Conservation (phyloP, 2,797 vertebrate genomes). For the Muraenolepis orangiensis region DNA sequence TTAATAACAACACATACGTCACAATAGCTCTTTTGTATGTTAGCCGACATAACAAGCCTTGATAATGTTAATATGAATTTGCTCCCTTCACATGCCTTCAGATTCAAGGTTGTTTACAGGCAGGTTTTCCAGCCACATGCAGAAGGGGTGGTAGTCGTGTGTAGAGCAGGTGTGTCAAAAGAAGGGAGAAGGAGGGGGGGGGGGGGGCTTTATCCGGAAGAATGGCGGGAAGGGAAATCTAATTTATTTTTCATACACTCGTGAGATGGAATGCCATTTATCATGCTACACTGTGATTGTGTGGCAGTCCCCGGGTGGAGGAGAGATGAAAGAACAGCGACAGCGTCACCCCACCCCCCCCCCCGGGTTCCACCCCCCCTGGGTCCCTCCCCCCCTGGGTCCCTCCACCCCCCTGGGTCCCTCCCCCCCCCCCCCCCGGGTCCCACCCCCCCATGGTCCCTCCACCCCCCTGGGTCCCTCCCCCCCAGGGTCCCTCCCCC, state of each 20-base stretch:
- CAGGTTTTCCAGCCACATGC: background rate
- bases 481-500: too few relatives aligned
- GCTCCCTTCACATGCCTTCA: background rate
- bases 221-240: slow-evolving; percentile 66
- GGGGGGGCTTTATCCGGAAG: slow-evolving; percentile 27
- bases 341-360: too few relatives aligned
- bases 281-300: slow-evolving; percentile 63
- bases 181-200: slow-evolving; percentile 32
- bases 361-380: too few relatives aligned
- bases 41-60: background rate
- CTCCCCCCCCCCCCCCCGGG: too few relatives aligned
- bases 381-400: too few relatives aligned
- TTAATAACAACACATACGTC: too few relatives aligned
- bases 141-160: background rate
- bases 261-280: slow-evolving; percentile 68
- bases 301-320: slow-evolving; percentile 46
- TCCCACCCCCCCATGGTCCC: too few relatives aligned
- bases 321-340: slow-evolving; percentile 70
- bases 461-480: too few relatives aligned
- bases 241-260: slow-evolving; percentile 75
- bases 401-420: too few relatives aligned
- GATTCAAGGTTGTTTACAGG: background rate
- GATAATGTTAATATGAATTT: background rate
- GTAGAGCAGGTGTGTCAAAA: slow-evolving; percentile 42
- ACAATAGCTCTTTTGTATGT: too few relatives aligned